Percentiles rank a stretch among this genome's conserved stretches.
Conservation (phyloP, 2,113 vertebrate genomes). For the Myiagra hebetior region DNA sequence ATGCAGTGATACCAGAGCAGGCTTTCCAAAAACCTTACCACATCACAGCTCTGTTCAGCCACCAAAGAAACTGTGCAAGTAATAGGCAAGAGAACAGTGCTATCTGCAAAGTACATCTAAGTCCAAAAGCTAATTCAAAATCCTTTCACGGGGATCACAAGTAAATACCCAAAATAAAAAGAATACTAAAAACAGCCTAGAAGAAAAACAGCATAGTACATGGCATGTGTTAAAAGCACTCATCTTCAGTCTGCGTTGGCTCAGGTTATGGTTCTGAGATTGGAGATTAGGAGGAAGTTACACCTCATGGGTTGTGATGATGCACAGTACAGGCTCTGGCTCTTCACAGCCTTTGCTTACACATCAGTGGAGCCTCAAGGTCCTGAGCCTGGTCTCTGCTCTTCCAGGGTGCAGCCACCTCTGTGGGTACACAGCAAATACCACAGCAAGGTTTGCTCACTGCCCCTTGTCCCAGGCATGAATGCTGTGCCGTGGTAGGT, state of each 20-base stretch:
- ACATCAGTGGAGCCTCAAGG: accelerated
- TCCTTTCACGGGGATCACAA: neutral
- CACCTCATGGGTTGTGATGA: accelerated
- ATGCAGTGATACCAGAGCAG: neutral
- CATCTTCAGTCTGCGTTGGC: neutral
- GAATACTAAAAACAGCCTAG: neutral
- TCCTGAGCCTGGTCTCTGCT: neutral
- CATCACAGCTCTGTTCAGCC: neutral
- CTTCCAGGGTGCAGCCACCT: accelerated
- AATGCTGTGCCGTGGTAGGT: accelerated
- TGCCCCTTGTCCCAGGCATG: neutral
- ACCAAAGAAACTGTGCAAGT: neutral
- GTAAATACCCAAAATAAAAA: neutral
- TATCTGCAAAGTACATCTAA: neutral
- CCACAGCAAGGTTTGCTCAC: neutral
- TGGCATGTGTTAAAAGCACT: neutral
- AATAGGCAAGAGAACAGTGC: neutral
- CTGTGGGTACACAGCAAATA: accelerated
- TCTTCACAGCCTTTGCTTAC: neutral
- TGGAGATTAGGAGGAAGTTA: neutral
- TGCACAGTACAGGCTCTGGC: accelerated
- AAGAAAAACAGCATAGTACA: neutral
- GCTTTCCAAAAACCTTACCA: neutral
- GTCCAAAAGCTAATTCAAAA: neutral
- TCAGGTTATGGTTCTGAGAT: neutral